phyloP scores from a whole-genome alignment of 2,797 vertebrate species.

The Podarcis lilfordi region DNA sequence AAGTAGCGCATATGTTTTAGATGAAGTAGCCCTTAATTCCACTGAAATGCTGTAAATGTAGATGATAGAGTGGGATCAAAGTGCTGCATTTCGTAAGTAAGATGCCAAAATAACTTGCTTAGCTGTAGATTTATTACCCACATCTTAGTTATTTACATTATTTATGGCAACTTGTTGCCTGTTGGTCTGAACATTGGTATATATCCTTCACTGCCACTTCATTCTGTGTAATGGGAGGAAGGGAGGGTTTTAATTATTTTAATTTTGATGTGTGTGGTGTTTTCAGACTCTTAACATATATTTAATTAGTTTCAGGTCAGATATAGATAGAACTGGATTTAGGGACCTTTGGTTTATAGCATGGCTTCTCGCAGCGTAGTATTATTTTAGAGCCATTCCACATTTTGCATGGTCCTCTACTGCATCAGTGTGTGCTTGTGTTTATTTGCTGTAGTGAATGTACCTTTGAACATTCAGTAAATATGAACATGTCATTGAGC shows the following conservation, averaged over 20 bases:
- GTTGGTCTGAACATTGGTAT: conserved; percentile 41
- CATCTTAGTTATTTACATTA: conserved; percentile 50
- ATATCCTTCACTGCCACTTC: conserved; percentile 50
- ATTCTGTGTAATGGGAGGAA: conserved; percentile 17
- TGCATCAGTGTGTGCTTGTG: not conserved
- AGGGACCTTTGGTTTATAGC: not conserved
- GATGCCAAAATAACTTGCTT: conserved; percentile 60
- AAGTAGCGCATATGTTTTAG: conserved; percentile 75
- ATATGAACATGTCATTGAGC: no score
- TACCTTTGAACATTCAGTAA: no score
- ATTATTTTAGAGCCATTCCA: not conserved
- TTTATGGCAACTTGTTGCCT: conserved; percentile 51
- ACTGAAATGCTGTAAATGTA: conserved; percentile 68
- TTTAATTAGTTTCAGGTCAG: not conserved
- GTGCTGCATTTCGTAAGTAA: conserved; percentile 53
- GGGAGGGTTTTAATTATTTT: conserved; percentile 5
- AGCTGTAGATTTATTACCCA: conserved; percentile 60
- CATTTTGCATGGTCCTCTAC: not conserved
- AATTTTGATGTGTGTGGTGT: not conserved
- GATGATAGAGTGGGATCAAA: conserved; percentile 68
- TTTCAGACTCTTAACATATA: conserved; percentile 1
- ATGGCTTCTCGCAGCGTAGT: not conserved
- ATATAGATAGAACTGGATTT: conserved; percentile 6
- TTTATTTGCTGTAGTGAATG: no score
- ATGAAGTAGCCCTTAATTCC: conserved; percentile 74